Percentiles rank a stretch among this genome's conserved stretches.
Conservation (phyloP, 2,888 invertebrate genomes). For the Plagodis dolabraria region DNA sequence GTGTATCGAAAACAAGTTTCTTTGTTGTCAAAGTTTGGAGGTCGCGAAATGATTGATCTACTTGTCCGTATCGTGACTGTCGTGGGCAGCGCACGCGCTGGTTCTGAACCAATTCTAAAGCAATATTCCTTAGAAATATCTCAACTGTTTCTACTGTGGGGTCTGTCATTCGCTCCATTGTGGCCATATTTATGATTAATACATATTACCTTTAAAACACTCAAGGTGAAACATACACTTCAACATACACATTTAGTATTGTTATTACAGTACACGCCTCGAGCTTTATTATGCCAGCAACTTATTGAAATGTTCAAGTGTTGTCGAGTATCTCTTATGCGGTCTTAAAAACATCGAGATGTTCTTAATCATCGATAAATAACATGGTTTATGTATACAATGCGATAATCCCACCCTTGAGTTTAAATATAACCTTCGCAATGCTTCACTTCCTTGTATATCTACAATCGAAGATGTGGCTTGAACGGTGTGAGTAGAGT, state of each 20-base stretch:
- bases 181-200: conserved; percentile 75
- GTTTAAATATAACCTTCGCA: conserved; percentile 58
- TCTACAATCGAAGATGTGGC: conserved; percentile 37
- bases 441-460: conserved; percentile 58
- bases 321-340: conserved; percentile 16
- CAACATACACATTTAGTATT: conserved; percentile 28
- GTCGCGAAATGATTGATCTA: conserved; percentile 72
- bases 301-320: conserved; percentile 9
- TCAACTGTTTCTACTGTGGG: conserved; percentile 28
- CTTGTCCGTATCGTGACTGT: conserved; percentile 72
- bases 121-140: conserved; percentile 54
- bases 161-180: conserved; percentile 71
- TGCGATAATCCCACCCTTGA: conserved; percentile 66
- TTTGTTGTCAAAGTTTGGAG: conserved; percentile 55
- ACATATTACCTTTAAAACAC: conserved; percentile 54
- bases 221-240: conserved; percentile 63
- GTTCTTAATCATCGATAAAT: conserved; percentile 38
- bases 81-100: conserved; percentile 76
- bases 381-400: conserved; percentile 53
- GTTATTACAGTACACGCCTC: conserved; percentile 2
- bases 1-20: conserved; percentile 37
- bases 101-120: conserved; percentile 52
- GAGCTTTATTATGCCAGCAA: conserved; percentile 18
- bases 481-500: conserved; percentile 23
- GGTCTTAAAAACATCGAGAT: conserved; percentile 21